Evolutionary conservation across 1,140 invertebrate species (phyloP), one percentile per base, ranked within the genome.

Genomic region (Calephelis virginiensis): DNA sequence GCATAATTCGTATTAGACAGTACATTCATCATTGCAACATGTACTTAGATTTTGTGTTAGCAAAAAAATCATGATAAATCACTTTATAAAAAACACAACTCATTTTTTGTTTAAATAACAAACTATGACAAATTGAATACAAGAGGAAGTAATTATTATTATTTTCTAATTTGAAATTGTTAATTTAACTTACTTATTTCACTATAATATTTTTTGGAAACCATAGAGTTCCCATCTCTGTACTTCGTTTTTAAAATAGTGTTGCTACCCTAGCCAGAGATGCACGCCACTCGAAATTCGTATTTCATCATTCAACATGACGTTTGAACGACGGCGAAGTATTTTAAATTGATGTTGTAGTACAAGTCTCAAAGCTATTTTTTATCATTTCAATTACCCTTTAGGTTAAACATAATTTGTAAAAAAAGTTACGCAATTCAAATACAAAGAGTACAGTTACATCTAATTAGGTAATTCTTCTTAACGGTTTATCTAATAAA

Each of bases 311-410:
- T 78, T 66, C 60, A 65, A 75, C 76, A 77, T 83, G 81, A 83
- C 76, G 75, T 67, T 49, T 77, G 78, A 81, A 75, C 69, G 80
- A 80, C 78, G 77, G 70, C 70, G 71, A 74, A 81, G 78, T 76
- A 81, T 80, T 83, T 81, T 75, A 82, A 84, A 80, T 77, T 69
- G 81, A 81, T 71, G 74, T 43, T 80, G 77, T 77, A 79, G 78
- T 78, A 80, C 83, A 71, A 75, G 75, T 75, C 80, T 71, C 74
- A 74, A 64, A 69, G 72, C 63, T 66, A 60, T 65, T 67, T 71
- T 67, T 68, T 67, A 64, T 62, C 56, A 43, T 69, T 76, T 73
- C 68, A 76, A 76, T 70, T 71, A 73, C 66, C 38, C 61, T 50
- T 67, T 64, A 47, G 61, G 63, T 69, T 71, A 68, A 65, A 64